A percentile compares a stretch with the other conserved stretches of the same genome.
These are phyloP conservation scores for Sinotaia quadrata DNA, from an alignment of 2,888 invertebrate species.

Conservation along the genomic window DNA sequence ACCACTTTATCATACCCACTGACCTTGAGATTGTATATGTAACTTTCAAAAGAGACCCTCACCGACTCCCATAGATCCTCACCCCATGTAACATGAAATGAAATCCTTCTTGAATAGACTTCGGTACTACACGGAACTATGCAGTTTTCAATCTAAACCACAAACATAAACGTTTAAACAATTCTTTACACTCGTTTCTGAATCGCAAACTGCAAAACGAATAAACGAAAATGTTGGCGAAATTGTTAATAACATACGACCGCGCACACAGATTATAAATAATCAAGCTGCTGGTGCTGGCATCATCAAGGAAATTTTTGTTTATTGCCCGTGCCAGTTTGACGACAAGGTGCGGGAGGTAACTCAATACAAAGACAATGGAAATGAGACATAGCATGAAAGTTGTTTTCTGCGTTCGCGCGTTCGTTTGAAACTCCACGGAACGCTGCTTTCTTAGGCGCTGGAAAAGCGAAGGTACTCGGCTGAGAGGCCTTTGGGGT, in stretches of 20 bases:
- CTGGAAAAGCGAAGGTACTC: slow-evolving; percentile 24
- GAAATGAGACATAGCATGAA: slow-evolving; percentile 53
- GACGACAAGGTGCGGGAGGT: slow-evolving; percentile 47
- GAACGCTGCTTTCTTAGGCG: slow-evolving; percentile 24
- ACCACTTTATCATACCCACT: too few species aligned
- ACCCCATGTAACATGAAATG: too few species aligned
- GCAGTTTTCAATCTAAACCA: slow-evolving; percentile 13
- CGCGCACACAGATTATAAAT: slow-evolving; percentile 55
- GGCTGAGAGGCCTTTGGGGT: too few species aligned
- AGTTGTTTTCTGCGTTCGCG: slow-evolving; percentile 46
- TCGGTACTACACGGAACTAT: too few species aligned
- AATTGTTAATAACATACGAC: slow-evolving; percentile 55
- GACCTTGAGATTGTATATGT: too few species aligned
- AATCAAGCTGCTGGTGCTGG: slow-evolving; percentile 39
- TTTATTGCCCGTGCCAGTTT: slow-evolving; percentile 45
- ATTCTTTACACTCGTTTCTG: slow-evolving; percentile 42
- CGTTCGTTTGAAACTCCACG: slow-evolving; percentile 30
- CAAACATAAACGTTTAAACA: slow-evolving; percentile 26
- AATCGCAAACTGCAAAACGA: slow-evolving; percentile 56
- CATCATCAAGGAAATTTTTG: slow-evolving; percentile 37
- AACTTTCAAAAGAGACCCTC: too few species aligned
- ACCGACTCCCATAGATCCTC: too few species aligned
- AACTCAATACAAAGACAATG: slow-evolving; percentile 48
- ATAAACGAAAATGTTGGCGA: slow-evolving; percentile 56
- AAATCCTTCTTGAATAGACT: too few species aligned